Percentiles rank a stretch among this genome's conserved stretches.
Conservation (phyloP, 2,888 invertebrate species). For the Chydorus sphaericus region DNA sequence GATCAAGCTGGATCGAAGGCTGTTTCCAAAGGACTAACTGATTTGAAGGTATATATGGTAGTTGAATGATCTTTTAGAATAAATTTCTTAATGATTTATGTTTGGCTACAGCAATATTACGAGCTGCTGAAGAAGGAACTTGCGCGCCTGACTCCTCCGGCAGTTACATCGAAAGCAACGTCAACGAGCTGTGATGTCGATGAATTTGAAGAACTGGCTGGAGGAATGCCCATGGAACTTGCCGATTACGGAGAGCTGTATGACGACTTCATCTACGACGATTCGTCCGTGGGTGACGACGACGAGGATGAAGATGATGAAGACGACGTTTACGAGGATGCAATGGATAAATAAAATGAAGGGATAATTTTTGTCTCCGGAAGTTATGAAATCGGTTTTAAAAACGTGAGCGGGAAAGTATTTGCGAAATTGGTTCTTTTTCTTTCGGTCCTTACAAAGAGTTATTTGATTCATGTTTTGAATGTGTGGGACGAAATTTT, state of each 20-base stretch:
- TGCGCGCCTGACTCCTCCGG: conserved; percentile 62
- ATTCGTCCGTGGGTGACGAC: neutral
- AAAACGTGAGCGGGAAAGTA: no score
- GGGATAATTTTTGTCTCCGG: neutral
- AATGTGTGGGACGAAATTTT: no score
- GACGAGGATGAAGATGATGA: neutral
- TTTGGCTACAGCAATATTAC: conserved; percentile 54
- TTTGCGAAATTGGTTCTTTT: no score
- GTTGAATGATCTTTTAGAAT: conserved; percentile 9
- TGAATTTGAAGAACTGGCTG: neutral
- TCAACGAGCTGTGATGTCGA: neutral
- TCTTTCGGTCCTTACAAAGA: no score
- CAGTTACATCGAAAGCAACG: neutral
- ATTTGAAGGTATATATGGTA: conserved; percentile 21
- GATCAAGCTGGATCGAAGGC: conserved; percentile 43
- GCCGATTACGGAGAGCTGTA: neutral
- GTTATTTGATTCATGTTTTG: no score
- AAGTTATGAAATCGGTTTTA: no score
- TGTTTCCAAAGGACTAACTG: conserved; percentile 20
- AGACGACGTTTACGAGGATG: neutral
- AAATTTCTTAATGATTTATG: neutral
- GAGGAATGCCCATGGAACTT: neutral
- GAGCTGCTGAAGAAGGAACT: conserved; percentile 73
- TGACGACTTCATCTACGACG: neutral
- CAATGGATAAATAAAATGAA: neutral